Conservation (phyloP, 2,113 vertebrate genomes). For the Diglossa brunneiventris region DNA sequence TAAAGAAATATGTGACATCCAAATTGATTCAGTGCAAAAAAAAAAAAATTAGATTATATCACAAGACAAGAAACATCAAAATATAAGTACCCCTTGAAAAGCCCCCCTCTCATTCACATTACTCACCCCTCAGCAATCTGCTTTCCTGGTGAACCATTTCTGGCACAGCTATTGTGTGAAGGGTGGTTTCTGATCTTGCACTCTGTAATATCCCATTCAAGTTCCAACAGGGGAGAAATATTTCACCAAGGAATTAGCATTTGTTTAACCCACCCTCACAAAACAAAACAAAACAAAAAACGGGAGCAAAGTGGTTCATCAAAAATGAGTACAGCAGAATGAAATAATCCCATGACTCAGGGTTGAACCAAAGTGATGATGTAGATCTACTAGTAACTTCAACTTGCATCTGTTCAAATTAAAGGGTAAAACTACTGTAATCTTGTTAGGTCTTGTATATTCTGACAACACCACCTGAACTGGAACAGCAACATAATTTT, state of each 20-base stretch:
- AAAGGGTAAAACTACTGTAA: constrained; percentile 26
- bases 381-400: constrained; percentile 25
- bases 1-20: not conserved
- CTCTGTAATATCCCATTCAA: constrained; percentile 26
- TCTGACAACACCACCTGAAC: constrained; percentile 36
- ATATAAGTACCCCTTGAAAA: not conserved
- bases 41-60: not conserved
- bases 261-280: constrained; percentile 6
- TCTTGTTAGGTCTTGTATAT: constrained; percentile 51
- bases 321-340: not conserved
- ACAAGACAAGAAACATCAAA: not conserved
- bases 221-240: constrained; percentile 32
- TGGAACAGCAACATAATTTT: constrained; percentile 45
- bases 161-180: not conserved
- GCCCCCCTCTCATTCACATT: not conserved
- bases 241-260: constrained; percentile 2
- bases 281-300: not conserved
- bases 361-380: constrained; percentile 1
- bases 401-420: constrained; percentile 40
- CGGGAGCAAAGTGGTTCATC: not conserved
- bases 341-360: constrained; percentile 50
- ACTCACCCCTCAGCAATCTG: not conserved
- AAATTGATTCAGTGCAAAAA: not conserved
- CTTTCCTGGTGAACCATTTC: not conserved
- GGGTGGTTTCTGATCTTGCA: constrained; percentile 15